Evolutionary conservation across 2,888 invertebrate species (phyloP).

Genomic region (Nephrotoma guestfalica): DNA sequence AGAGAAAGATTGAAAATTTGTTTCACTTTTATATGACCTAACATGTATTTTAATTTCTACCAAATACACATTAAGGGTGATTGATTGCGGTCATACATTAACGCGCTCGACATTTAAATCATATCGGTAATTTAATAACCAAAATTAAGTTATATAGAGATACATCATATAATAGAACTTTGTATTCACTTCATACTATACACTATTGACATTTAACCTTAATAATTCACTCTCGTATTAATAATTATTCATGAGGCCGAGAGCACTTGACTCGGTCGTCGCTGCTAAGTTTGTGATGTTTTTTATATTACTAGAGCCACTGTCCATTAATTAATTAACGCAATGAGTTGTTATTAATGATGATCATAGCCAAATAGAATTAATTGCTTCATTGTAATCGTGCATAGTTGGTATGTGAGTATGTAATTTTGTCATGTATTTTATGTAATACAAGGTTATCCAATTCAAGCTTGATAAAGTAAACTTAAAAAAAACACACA

Average conservation of each 20-base stretch:
- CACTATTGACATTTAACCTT: neutral
- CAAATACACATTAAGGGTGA: neutral
- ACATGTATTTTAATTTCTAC: neutral
- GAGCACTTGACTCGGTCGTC: neutral
- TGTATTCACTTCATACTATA: neutral
- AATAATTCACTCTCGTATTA: neutral
- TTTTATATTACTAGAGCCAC: neutral
- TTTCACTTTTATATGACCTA: neutral
- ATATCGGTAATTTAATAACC: neutral
- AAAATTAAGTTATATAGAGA: neutral
- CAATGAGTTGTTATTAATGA: neutral
- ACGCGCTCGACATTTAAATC: neutral
- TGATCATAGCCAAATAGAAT: neutral
- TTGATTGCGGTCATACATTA: neutral
- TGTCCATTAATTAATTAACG: neutral
- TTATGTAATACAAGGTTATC: too few relatives aligned
- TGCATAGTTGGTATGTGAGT: neutral
- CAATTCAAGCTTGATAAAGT: too few relatives aligned
- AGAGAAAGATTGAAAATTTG: too few relatives aligned
- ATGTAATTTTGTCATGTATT: neutral
- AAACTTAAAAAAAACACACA: too few relatives aligned
- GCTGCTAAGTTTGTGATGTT: neutral
- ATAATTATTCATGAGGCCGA: neutral
- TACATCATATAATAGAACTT: neutral
- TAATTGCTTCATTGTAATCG: neutral